phyloP scores from a whole-genome alignment of 2,888 invertebrate genomes.

The Physocephala rufipes region DNA sequence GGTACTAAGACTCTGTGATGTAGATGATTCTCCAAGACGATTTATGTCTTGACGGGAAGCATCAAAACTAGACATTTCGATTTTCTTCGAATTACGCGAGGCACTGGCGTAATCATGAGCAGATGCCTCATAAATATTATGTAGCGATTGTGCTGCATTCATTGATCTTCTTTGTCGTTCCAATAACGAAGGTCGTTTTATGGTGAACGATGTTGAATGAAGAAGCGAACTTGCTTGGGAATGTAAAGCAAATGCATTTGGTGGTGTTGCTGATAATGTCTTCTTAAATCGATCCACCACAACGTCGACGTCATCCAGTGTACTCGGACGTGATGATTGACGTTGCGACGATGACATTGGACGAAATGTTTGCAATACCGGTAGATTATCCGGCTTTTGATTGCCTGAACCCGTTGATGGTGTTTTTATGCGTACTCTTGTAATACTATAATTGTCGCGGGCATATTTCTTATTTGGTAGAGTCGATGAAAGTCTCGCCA shows the following conservation, averaged over 20 bases:
- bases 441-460: conserved; percentile 31
- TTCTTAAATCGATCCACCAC: conserved; percentile 51
- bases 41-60: conserved; percentile 66
- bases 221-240: conserved; percentile 50
- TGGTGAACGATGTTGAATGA: conserved; percentile 63
- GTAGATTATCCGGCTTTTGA: conserved; percentile 38
- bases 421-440: conserved; percentile 26
- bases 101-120: conserved; percentile 37
- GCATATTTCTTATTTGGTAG: conserved; percentile 29
- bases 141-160: conserved; percentile 58
- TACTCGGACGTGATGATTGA: conserved; percentile 27
- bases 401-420: background rate
- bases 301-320: conserved; percentile 44
- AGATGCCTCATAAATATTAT: conserved; percentile 58
- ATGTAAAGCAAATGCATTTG: conserved; percentile 41
- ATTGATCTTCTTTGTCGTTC: conserved; percentile 51
- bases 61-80: background rate
- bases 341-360: conserved; percentile 38
- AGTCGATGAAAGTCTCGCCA: conserved; percentile 42
- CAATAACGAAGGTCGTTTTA: conserved; percentile 60
- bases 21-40: conserved; percentile 65
- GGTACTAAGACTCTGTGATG: conserved; percentile 53
- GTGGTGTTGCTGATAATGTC: conserved; percentile 38
- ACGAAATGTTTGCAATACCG: conserved; percentile 55
- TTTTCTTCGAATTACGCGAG: no score